Base-by-base conservation (phyloP, 2,797 vertebrate genomes). In the Artibeus jamaicensis region DNA sequence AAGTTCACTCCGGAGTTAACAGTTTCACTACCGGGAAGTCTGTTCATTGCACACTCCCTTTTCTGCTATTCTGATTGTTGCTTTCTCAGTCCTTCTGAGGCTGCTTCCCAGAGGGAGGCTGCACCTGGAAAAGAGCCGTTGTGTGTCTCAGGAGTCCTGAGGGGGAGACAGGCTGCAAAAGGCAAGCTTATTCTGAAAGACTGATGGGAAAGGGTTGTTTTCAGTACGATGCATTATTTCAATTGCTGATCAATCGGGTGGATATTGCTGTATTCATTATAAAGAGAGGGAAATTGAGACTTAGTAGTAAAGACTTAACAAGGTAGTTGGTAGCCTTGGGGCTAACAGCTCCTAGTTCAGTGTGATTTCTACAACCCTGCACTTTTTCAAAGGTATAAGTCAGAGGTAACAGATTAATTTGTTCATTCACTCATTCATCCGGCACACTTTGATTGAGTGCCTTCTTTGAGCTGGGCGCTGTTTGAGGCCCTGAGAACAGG, bases 1-100 rank as follows among this genome's bases (percentile, higher is more conserved):
- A 95, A 97, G 91, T 91, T 96, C 89, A 83, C 83, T 81, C 85
- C 42, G 88, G 55, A 89, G 86, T 95, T 94, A 95, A 92, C 95
- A 44, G 37, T 91, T 89, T 91, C 95, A 86, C 92, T 73, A 68
- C 89, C 18, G 1, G 83, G 37, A 68, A 62, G 32, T 93, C 89
- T 71, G 32, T 79, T 29, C 34, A 29, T 4, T 26, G 37, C 89
- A 53, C 48, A 79, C 44, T 55, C 29, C 39, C 48, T 77, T 76
- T 86, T 67, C 26, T 50, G 62, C 74, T 18, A 37, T 48, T 86
- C 70, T 82, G 34, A 46, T 68, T 26, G 2, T 55, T 84, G 22
- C 9, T 76, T 73, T 83, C 88, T 78, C 48, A n/a, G n/a, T 77
- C 53, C 22, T 91, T 93, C 68, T 15, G 46, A 91, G 26, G 21